Evolutionary conservation across 1,140 invertebrate species (phyloP).

Genomic region (Sminthurinus signatus): DNA sequence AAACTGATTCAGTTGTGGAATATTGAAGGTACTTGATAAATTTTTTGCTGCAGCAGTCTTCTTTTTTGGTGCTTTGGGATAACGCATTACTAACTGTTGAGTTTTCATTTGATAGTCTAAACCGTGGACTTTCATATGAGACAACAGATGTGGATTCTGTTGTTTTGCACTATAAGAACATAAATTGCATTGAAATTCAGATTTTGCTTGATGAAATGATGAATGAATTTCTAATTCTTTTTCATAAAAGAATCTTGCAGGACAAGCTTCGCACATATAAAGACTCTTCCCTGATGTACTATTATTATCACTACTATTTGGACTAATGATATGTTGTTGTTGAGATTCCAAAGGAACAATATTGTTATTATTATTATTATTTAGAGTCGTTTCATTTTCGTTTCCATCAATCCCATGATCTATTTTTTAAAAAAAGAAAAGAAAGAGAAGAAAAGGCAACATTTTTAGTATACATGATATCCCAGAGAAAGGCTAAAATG

Average conservation of each 20-base stretch:
- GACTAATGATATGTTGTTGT: conserved; percentile 6
- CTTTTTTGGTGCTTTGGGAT: conserved; percentile 49
- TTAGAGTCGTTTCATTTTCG: conserved; percentile 21
- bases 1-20: conserved; percentile 8
- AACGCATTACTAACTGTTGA: conserved; percentile 59
- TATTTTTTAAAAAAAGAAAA: no score
- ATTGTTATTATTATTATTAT: not conserved
- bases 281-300: conserved; percentile 39
- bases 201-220: conserved; percentile 58
- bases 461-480: no score
- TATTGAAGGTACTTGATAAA: not conserved
- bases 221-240: conserved; percentile 62
- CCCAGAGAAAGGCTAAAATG: no score
- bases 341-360: conserved; percentile 2
- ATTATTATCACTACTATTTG: not conserved
- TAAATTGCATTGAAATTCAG: conserved; percentile 61
- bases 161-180: conserved; percentile 72
- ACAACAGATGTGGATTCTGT: conserved; percentile 56
- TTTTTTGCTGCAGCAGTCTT: conserved; percentile 13
- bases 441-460: no score
- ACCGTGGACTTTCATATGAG: conserved; percentile 70
- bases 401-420: conserved; percentile 23
- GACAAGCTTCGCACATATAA: conserved; percentile 59
- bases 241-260: conserved; percentile 61
- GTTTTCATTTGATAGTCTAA: conserved; percentile 72